Base-by-base conservation (phyloP, 2,113 vertebrate species). In the Cyphomyrus discorhynchus region DNA sequence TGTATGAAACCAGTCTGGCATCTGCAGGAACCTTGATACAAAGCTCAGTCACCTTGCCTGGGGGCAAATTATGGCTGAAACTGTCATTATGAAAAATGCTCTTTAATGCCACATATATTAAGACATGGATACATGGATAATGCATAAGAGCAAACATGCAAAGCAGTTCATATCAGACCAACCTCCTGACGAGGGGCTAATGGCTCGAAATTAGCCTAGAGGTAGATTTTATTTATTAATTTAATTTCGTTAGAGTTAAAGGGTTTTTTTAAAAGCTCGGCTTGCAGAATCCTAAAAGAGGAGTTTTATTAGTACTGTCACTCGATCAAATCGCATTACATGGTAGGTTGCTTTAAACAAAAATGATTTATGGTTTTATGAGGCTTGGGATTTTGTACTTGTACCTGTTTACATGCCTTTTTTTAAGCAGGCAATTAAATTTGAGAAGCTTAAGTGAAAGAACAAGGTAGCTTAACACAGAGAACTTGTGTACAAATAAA, bases 61-160 rank as follows among this genome's bases (percentile, higher is more conserved):
- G 80, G 88, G 88, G 39, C 74, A 53, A 89, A 89, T 89, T 89
- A 89, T 82, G 77, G 70, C 77, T 89, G 80, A 62, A 80, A 52
- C 58, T 85, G 45, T 89, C 62, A 89, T 85, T 89, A 62, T 62
- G 53, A 85, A 62, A 42, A 86, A 89, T 89, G 89, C 58, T 77
- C 89, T 89, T 89, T 89, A 85, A 84, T 83, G 39, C 53, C 19
- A 82, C 66, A 89, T 85, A 52, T 89, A 82, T 80, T 89, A 74
- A 31, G 74, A 52, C 47, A n/a, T 7, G 19, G 50, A 85, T n/a
- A 85, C 49, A 89, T 53, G 56, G 80, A 85, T 85, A 84, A 39
- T 47, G 50, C 56, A 46, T 66, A 45, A 85, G 83, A 89, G 39
- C 42, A 85, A 62, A 89, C 45, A 80, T 89, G 52, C 89, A 85